Percentiles rank a stretch among this genome's conserved stretches.
Evolutionary conservation across 1,140 invertebrate genomes (phyloP).

Genomic region (Euborellia annulipes): DNA sequence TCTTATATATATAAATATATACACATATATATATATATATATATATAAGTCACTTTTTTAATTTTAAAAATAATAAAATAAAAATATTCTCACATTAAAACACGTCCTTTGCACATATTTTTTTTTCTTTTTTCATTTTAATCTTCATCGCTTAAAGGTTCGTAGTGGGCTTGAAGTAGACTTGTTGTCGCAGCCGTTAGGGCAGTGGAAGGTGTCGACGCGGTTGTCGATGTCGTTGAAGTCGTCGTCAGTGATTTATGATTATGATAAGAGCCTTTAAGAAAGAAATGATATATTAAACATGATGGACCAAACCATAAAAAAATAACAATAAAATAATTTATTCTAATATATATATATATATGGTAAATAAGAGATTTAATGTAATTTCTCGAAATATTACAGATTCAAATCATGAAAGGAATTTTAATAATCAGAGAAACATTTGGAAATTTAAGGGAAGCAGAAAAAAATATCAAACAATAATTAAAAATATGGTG

Average conservation of each 20-base stretch:
- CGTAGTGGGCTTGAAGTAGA: background rate
- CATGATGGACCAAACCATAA: no score
- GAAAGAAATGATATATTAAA: no score
- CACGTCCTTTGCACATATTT: slow-evolving; percentile 9
- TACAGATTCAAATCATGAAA: no score
- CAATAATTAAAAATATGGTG: no score
- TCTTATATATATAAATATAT: slow-evolving; percentile 5
- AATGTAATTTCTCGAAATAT: no score
- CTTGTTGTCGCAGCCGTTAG: background rate
- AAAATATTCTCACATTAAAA: slow-evolving; percentile 2
- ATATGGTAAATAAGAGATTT: no score
- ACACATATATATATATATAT: slow-evolving; percentile 9
- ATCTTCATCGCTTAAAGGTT: slow-evolving; percentile 4
- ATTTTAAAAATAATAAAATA: no score
- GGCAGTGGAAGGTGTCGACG: background rate
- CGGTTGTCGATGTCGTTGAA: background rate
- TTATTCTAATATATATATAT: no score
- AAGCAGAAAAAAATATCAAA: no score
- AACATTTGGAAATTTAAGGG: no score
- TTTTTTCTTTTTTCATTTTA: slow-evolving; percentile 5
- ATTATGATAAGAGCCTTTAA: background rate
- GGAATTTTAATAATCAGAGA: no score
- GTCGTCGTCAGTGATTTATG: background rate
- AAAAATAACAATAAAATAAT: no score
- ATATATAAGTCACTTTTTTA: slow-evolving; percentile 1